These are phyloP conservation scores for Apantesis nais DNA, from an alignment of 2,888 invertebrate species.

Conservation along the genomic window DNA sequence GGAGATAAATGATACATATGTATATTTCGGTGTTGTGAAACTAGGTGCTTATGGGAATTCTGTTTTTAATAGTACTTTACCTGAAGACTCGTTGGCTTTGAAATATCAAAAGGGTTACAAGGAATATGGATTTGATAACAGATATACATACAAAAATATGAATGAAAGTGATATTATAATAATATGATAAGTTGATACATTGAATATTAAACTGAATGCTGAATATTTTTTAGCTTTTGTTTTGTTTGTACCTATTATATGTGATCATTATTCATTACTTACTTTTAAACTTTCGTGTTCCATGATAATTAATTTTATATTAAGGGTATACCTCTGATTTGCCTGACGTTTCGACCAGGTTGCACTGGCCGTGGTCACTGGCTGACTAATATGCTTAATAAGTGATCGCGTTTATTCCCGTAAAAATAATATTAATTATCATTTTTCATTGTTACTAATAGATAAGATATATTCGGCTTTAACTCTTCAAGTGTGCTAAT, in stretches of 20 bases:
- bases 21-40: conserved; percentile 76
- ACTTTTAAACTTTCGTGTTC: no score
- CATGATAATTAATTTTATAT: no score
- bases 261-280: no score
- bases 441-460: no score
- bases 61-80: conserved; percentile 61
- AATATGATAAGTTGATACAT: conserved; percentile 34
- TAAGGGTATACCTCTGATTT: no score
- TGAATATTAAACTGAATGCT: background rate
- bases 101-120: conserved; percentile 77
- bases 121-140: conserved; percentile 46
- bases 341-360: no score
- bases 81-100: conserved; percentile 72
- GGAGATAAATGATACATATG: conserved; percentile 51
- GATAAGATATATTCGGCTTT: background rate
- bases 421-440: no score
- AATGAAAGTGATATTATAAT: conserved; percentile 64
- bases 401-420: no score
- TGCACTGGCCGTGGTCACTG: no score
- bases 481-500: no score
- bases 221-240: background rate
- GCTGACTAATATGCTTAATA: no score
- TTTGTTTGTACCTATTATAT: background rate
- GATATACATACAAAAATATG: conserved; percentile 58
- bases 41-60: conserved; percentile 66